These are phyloP conservation scores for Diplazon laetatorius DNA, from an alignment of 2,888 invertebrate species.

Conservation along the genomic window DNA sequence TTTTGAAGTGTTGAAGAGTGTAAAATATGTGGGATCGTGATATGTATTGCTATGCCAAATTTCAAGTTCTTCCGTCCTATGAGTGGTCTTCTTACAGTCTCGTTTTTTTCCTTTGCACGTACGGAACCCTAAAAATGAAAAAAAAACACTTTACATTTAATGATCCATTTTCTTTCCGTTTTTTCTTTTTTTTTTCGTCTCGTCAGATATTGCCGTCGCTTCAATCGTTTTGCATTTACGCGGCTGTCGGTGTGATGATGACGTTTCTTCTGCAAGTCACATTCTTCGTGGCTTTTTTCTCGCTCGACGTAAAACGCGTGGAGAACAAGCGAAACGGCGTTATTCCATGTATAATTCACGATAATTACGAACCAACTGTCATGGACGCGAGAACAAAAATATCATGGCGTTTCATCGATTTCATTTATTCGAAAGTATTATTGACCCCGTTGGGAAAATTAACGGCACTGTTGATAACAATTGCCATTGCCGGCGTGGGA, in stretches of 20 bases:
- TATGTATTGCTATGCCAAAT: too few species aligned
- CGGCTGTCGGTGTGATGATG: conserved; percentile 89
- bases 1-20: too few species aligned
- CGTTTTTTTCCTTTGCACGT: too few species aligned
- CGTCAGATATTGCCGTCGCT: conserved; percentile 90
- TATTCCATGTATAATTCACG: conserved; percentile 87
- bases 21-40: too few species aligned
- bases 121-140: too few species aligned
- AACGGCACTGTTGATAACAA: conserved; percentile 85
- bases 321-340: conserved; percentile 87
- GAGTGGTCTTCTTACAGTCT: too few species aligned
- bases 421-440: conserved; percentile 86
- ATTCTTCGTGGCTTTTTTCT: conserved; percentile 91
- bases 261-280: conserved; percentile 90
- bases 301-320: conserved; percentile 88
- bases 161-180: too few species aligned
- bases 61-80: too few species aligned
- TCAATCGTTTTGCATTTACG: conserved; percentile 92
- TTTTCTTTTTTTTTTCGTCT: too few species aligned
- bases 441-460: conserved; percentile 88
- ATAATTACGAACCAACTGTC: conserved; percentile 83
- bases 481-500: conserved; percentile 86
- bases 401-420: conserved; percentile 85
- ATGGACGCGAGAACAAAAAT: conserved; percentile 84
- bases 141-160: too few species aligned